A percentile compares a stretch with the other conserved stretches of the same genome.
phyloP scores from a whole-genome alignment of 2,113 vertebrate genomes.

The Hemichromis elongatus region DNA sequence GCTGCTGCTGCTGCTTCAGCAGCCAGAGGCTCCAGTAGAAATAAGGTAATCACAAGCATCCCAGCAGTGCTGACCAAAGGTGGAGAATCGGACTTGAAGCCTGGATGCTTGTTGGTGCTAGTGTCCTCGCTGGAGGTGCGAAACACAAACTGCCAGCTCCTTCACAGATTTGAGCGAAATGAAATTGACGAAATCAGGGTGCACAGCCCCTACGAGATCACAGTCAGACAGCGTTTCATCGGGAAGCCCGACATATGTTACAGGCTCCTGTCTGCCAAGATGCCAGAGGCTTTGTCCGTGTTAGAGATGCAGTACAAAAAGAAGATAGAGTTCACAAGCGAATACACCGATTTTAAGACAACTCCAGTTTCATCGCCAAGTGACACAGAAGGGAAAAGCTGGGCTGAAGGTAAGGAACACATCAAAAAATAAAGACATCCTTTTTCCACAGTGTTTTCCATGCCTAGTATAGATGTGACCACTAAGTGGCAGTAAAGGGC shows the following conservation, averaged over 20 bases:
- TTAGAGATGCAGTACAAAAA: constrained; percentile 83
- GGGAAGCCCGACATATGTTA: constrained; percentile 84
- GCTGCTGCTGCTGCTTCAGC: constrained; percentile 16
- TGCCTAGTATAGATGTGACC: constrained; percentile 19
- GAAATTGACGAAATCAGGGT: constrained; percentile 87
- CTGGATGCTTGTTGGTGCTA: constrained; percentile 77
- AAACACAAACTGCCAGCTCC: constrained; percentile 68
- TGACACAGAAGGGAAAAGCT: constrained; percentile 59
- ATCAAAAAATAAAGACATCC: neutral
- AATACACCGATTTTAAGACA: constrained; percentile 67
- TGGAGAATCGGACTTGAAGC: constrained; percentile 70
- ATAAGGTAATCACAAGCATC: constrained; percentile 74
- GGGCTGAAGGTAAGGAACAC: constrained; percentile 75
- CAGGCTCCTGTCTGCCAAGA: constrained; percentile 83
- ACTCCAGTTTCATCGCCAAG: constrained; percentile 56
- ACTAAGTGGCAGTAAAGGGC: constrained; percentile 57
- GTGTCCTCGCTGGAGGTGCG: constrained; percentile 82
- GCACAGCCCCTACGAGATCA: constrained; percentile 83
- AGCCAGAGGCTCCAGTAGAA: constrained; percentile 34
- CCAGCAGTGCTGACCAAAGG: constrained; percentile 80
- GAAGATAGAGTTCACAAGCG: constrained; percentile 80
- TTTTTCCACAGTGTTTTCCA: neutral
- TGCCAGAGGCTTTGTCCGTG: constrained; percentile 79
- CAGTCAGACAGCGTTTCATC: constrained; percentile 84
- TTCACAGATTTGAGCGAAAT: constrained; percentile 80